A percentile compares a stretch with the other conserved stretches of the same genome.
Conservation (phyloP, 2,797 vertebrate species). For the Buceros bicornis region DNA sequence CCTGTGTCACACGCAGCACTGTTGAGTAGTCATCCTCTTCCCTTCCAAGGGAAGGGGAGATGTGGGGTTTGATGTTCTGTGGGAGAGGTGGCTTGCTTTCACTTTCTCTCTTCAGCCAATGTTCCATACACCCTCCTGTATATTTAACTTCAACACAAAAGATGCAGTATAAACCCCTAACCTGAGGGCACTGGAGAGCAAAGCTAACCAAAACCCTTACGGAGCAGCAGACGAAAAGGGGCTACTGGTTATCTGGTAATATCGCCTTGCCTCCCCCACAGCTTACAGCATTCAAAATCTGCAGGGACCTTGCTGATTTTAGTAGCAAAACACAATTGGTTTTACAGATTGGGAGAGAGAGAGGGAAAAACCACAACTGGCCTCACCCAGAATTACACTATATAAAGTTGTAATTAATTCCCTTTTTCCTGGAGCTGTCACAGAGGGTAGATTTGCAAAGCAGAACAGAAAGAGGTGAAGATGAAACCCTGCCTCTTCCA, state of each 20-base stretch:
- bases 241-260: not conserved
- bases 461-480: not conserved
- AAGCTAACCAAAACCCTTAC: not conserved
- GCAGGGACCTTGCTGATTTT: not conserved
- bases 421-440: not conserved
- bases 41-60: constrained; percentile 13
- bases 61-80: not conserved
- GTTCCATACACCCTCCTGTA: not conserved
- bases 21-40: not conserved
- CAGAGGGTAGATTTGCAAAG: not conserved
- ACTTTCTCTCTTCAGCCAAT: not conserved
- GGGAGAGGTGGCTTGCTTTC: not conserved
- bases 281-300: not conserved
- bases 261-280: not conserved
- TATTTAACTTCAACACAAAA: not conserved
- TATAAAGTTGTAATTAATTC: not conserved
- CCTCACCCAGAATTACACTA: not conserved
- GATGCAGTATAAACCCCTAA: not conserved
- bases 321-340: not conserved
- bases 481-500: not conserved
- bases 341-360: not conserved
- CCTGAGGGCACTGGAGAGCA: not conserved
- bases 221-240: not conserved
- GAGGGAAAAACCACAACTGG: not conserved
- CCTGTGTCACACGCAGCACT: not conserved